phyloP scores from a whole-genome alignment of 2,113 vertebrate genomes.

The Paedocypris sp. region DNA sequence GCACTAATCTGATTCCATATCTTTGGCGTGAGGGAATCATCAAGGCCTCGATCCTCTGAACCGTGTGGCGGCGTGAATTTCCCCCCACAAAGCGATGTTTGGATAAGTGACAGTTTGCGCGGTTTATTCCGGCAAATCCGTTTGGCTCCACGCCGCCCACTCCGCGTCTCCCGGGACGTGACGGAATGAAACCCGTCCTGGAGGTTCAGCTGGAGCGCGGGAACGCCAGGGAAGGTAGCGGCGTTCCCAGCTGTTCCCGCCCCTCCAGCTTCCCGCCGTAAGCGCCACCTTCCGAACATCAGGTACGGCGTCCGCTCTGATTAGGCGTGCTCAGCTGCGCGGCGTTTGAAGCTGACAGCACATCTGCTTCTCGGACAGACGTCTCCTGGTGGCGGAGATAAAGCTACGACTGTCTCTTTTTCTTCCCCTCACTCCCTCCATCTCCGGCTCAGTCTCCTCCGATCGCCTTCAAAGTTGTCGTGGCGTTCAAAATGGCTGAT shows the following conservation, averaged over 20 bases:
- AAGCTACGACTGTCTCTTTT: slow-evolving; percentile 30
- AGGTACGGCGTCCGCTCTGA: slow-evolving; percentile 74
- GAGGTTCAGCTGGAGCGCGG: neutral
- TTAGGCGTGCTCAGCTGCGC: slow-evolving; percentile 70
- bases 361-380: slow-evolving; percentile 78
- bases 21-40: slow-evolving; percentile 41
- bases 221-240: slow-evolving; percentile 42
- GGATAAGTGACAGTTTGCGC: slow-evolving; percentile 36
- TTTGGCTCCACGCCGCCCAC: slow-evolving; percentile 19
- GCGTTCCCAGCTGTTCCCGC: slow-evolving; percentile 46
- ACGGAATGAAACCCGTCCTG: slow-evolving; percentile 29
- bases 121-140: slow-evolving; percentile 32
- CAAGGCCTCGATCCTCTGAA: slow-evolving; percentile 26
- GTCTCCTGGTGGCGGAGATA: slow-evolving; percentile 51
- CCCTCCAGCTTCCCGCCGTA: slow-evolving; percentile 52
- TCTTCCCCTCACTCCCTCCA: slow-evolving; percentile 25
- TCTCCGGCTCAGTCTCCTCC: slow-evolving; percentile 28
- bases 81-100: slow-evolving; percentile 28
- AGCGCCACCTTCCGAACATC: slow-evolving; percentile 64
- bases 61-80: slow-evolving; percentile 12
- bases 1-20: too few species aligned
- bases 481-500: slow-evolving; percentile 36
- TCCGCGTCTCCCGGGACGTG: slow-evolving; percentile 28
- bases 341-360: slow-evolving; percentile 74
- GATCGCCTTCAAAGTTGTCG: slow-evolving; percentile 26